Evolutionary conservation across 2,888 invertebrate species (phyloP), one percentile per base, ranked within the genome.

Genomic region (Oscheius onirici): DNA sequence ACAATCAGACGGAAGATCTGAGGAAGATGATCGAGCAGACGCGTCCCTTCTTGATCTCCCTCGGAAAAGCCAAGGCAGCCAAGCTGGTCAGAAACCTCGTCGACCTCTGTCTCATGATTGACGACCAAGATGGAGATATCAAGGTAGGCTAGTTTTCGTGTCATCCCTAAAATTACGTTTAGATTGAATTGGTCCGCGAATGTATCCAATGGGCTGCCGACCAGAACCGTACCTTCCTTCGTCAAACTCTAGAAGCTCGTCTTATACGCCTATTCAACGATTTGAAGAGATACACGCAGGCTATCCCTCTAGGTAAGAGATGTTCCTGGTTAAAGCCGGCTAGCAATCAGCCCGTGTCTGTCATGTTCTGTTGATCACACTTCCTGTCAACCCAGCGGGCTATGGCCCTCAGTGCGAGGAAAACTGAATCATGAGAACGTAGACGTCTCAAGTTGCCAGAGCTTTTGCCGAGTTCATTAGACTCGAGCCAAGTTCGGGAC

Each of bases 141-240:
- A 86, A 85, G 74, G 85, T 83, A 13, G 60, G 15, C 13, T 41
- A 55, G 49, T 51, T 15, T 40, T 44, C n/a, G n/a, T n/a, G n/a
- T 3, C 17, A 28, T 52, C 11, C 54, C 20, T 63, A 34, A 54
- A 71, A 58, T 40, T 24, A 43, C 58, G 67, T 78, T 34, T 74
- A 90, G 90, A 89, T 90, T 71, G 88, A 90, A 24, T 83, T 91
- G 54, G 91, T 90, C 76, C 86, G 90, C 90, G 97, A 99, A 90
- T 97, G 97, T 90, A 99, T 99, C 90, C 95, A 96, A 90, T 99
- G 99, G 99, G 96, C 99, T 40, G 95, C 95, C 88, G 94, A 95
- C 87, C 97, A 99, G 89, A 93, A 95, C 80, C 92, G 99, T 82
- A 97, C 96, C 22, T 99, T 97, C 89, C 90, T 99, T 75, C 91